Conservation (phyloP, 1,140 invertebrate species). For the Sarcophaga bullata region DNA sequence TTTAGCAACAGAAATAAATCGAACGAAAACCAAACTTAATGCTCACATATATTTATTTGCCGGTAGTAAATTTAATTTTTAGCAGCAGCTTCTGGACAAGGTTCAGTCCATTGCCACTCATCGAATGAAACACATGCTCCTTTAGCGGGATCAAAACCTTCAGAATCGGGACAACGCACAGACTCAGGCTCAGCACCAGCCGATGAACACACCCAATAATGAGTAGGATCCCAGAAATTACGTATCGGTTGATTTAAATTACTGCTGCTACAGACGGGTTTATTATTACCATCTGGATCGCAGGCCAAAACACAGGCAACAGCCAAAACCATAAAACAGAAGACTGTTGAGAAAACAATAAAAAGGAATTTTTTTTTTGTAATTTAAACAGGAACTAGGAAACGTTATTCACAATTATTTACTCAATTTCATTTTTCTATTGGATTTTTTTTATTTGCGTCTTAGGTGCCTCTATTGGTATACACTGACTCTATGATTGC, state of each 20-base stretch:
- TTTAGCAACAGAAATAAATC: no score
- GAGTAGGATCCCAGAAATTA: constrained; percentile 31
- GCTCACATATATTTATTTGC: no score
- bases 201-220: background rate
- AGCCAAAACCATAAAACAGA: constrained; percentile 3
- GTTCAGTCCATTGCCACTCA: background rate
- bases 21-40: no score
- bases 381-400: no score
- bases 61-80: no score
- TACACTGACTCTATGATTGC: no score
- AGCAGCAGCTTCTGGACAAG: background rate
- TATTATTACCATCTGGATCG: constrained; percentile 26
- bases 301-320: constrained; percentile 14
- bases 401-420: background rate
- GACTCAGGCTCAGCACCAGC: background rate
- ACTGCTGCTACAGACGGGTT: background rate
- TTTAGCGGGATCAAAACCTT: constrained; percentile 9
- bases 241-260: constrained; percentile 25
- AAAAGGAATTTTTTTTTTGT: background rate
- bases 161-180: constrained; percentile 1
- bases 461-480: no score
- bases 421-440: background rate
- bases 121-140: background rate
- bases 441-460: no score
- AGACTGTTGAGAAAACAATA: background rate